These are phyloP conservation scores for Diabrotica undecimpunctata DNA, from an alignment of 1,140 invertebrate genomes.

Conservation along the genomic window DNA sequence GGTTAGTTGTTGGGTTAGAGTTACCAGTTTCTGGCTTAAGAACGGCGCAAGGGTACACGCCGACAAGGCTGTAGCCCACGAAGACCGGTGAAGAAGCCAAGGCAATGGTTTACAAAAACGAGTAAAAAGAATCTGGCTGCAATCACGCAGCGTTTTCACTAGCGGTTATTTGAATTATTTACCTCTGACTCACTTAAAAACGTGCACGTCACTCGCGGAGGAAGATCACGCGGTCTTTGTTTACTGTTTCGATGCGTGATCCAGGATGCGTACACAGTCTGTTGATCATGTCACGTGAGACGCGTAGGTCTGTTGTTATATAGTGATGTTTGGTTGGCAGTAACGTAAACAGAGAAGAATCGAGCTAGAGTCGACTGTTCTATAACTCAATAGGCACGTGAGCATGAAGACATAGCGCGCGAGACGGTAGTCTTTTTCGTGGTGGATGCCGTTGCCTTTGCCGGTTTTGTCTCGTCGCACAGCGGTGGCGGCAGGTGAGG, in stretches of 20 bases:
- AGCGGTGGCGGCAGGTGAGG: conserved; percentile 23
- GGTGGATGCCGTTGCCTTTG: conserved; percentile 16
- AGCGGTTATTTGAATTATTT: not conserved
- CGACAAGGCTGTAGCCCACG: conserved; percentile 54
- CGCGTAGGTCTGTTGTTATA: conserved; percentile 20
- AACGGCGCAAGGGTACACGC: conserved; percentile 54
- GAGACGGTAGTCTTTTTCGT: conserved; percentile 17
- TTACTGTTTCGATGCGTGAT: conserved; percentile 29
- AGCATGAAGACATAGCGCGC: conserved; percentile 16
- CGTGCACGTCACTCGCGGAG: conserved; percentile 26
- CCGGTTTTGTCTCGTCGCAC: conserved; percentile 19
- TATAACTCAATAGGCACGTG: conserved; percentile 6
- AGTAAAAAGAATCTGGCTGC: conserved; percentile 28
- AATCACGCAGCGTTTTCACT: conserved; percentile 20
- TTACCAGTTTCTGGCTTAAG: conserved; percentile 46
- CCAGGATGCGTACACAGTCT: conserved; percentile 38
- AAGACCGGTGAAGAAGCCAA: conserved; percentile 48
- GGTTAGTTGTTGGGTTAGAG: not conserved
- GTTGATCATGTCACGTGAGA: conserved; percentile 42
- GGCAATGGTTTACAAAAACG: conserved; percentile 32
- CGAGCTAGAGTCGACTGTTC: conserved; percentile 23
- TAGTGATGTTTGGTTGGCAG: conserved; percentile 10
- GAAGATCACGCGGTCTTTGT: conserved; percentile 26
- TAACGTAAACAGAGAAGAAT: conserved; percentile 16
- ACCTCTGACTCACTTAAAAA: not conserved